phyloP scores from a whole-genome alignment of 1,140 invertebrate species.

The Agrilus planipennis region DNA sequence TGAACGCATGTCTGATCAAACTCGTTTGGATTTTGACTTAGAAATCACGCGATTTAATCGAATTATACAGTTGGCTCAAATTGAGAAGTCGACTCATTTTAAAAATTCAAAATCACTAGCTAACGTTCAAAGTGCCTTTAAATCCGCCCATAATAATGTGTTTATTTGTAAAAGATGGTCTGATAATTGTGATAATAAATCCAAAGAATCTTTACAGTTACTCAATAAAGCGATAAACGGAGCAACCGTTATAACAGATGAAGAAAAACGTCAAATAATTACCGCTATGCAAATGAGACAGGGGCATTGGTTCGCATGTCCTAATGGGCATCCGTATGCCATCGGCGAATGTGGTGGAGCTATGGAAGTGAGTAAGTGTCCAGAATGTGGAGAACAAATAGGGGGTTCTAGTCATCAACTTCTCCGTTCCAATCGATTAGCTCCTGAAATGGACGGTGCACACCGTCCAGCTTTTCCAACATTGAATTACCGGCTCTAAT shows the following conservation, averaged over 20 bases:
- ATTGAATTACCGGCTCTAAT: no score
- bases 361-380: constrained; percentile 42
- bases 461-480: constrained; percentile 34
- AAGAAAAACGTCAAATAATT: constrained; percentile 46
- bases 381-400: constrained; percentile 47
- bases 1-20: constrained; percentile 35
- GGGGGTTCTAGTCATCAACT: constrained; percentile 49
- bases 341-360: constrained; percentile 64
- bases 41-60: constrained; percentile 18
- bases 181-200: constrained; percentile 6
- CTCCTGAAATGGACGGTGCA: constrained; percentile 48
- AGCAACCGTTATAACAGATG: constrained; percentile 32
- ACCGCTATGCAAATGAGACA: constrained; percentile 44
- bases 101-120: neutral
- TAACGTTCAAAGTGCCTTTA: neutral
- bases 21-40: constrained; percentile 23
- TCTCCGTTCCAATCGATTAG: constrained; percentile 38
- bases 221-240: constrained; percentile 9
- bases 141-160: neutral
- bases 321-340: constrained; percentile 58
- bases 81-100: constrained; percentile 5
- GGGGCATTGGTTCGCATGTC: constrained; percentile 66
- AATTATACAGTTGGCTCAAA: constrained; percentile 15
- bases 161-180: constrained; percentile 7
- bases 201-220: constrained; percentile 12